These are phyloP conservation scores for Scaptomyza cyrtandrae DNA, from an alignment of 2,888 invertebrate species.

Conservation along the genomic window DNA sequence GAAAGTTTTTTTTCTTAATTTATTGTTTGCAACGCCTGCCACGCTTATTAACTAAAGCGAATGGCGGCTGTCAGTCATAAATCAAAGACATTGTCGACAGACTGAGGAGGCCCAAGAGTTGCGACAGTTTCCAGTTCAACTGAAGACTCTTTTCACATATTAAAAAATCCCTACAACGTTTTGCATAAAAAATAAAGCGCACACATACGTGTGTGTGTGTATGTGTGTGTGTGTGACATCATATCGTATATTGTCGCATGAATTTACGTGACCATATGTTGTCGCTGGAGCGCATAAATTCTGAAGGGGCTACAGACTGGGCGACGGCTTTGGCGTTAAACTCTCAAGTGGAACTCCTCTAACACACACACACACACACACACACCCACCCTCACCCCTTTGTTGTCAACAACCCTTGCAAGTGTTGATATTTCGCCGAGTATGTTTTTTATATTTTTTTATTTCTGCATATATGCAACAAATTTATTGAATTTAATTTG, in stretches of 20 bases:
- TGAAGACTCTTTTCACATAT: constrained; percentile 62
- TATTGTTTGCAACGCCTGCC: constrained; percentile 52
- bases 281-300: constrained; percentile 78
- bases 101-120: constrained; percentile 41
- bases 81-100: constrained; percentile 39
- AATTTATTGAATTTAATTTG: constrained; percentile 79
- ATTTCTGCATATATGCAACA: constrained; percentile 62
- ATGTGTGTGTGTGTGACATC: constrained; percentile 71
- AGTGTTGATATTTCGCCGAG: constrained; percentile 70
- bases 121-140: constrained; percentile 44
- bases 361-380: not conserved
- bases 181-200: constrained; percentile 77
- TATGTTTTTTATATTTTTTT: constrained; percentile 25
- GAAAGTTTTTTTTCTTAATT: constrained; percentile 6
- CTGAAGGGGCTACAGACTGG: constrained; percentile 72
- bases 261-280: constrained; percentile 81
- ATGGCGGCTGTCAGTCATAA: constrained; percentile 62
- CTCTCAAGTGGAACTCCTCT: constrained; percentile 57
- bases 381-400: not conserved
- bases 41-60: constrained; percentile 74
- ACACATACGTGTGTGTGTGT: constrained; percentile 19
- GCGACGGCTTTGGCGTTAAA: constrained; percentile 49
- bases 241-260: constrained; percentile 80
- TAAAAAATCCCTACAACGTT: constrained; percentile 77
- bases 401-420: constrained; percentile 49